Evolutionary conservation across 2,113 vertebrate species (phyloP).

Genomic region (Lasiurus borealis): DNA sequence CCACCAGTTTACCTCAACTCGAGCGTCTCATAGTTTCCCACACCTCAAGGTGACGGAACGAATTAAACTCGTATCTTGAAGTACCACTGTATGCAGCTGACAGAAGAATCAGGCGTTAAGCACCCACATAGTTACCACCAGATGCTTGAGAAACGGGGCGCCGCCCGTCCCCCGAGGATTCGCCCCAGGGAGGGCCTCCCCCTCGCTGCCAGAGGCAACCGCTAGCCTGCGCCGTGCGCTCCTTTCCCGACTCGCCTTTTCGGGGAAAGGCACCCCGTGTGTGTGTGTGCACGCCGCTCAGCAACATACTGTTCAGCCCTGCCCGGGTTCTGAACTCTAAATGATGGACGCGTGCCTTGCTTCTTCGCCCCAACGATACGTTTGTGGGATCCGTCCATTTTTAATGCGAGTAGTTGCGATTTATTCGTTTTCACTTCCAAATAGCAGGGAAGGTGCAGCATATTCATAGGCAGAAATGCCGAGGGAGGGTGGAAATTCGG

Average conservation of each 20-base stretch:
- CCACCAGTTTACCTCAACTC: no score
- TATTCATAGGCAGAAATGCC: no score
- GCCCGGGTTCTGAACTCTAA: slow-evolving; percentile 38
- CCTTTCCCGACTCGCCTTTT: neutral
- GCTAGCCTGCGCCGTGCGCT: neutral
- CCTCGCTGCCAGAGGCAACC: neutral
- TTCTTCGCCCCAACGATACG: neutral
- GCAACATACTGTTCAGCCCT: neutral
- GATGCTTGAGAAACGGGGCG: neutral
- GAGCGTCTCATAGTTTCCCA: no score
- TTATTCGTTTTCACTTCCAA: slow-evolving; percentile 56
- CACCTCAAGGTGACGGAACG: no score
- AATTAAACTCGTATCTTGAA: no score
- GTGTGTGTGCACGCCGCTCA: neutral
- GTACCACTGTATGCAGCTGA: neutral
- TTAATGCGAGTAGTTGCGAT: neutral
- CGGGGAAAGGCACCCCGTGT: neutral
- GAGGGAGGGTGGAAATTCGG: neutral
- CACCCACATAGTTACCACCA: neutral
- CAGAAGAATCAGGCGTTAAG: slow-evolving; percentile 58
- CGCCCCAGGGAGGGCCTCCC: accelerated
- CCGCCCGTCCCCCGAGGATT: neutral
- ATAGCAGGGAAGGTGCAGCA: neutral
- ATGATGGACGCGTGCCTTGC: neutral
- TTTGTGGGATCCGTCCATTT: slow-evolving; percentile 49